Conservation (phyloP, 2,113 vertebrate genomes). For the Osmerus mordax region DNA sequence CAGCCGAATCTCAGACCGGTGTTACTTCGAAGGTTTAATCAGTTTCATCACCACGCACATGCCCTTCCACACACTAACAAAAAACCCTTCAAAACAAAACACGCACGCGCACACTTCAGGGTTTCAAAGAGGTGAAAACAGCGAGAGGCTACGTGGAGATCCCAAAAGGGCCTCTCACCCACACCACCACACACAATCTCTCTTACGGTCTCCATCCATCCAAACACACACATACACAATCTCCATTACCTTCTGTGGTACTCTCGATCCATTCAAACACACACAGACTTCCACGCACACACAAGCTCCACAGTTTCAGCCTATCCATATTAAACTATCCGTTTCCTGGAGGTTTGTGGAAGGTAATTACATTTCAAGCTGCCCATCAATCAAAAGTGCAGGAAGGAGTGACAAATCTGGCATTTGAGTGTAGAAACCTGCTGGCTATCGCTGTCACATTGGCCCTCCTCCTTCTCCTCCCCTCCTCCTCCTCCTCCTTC, state of each 20-base stretch:
- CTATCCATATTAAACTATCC: constrained; percentile 16
- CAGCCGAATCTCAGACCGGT: too few relatives aligned
- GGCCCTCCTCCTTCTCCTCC: not conserved
- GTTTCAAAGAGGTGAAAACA: not conserved
- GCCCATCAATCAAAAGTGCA: constrained; percentile 36
- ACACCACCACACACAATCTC: not conserved
- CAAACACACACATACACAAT: constrained; percentile 6
- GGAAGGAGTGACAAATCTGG: constrained; percentile 14
- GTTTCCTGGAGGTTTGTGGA: constrained; percentile 41
- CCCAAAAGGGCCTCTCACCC: not conserved
- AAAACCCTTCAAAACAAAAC: not conserved
- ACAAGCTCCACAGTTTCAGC: not conserved
- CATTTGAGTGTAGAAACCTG: constrained; percentile 43
- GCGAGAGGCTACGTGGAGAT: not conserved
- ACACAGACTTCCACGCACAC: not conserved
- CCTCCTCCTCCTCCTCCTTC: not conserved
- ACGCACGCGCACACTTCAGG: constrained; percentile 1
- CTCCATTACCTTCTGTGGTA: not conserved
- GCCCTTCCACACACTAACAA: not conserved
- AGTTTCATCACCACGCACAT: not conserved
- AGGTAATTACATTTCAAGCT: constrained; percentile 50
- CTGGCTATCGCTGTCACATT: constrained; percentile 42
- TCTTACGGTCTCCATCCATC: constrained; percentile 7
- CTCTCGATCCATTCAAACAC: not conserved
- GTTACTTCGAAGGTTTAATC: not conserved